A percentile compares a stretch with the other conserved stretches of the same genome.
These are phyloP conservation scores for Macrophya annulata DNA, from an alignment of 2,888 invertebrate genomes.

Conservation along the genomic window DNA sequence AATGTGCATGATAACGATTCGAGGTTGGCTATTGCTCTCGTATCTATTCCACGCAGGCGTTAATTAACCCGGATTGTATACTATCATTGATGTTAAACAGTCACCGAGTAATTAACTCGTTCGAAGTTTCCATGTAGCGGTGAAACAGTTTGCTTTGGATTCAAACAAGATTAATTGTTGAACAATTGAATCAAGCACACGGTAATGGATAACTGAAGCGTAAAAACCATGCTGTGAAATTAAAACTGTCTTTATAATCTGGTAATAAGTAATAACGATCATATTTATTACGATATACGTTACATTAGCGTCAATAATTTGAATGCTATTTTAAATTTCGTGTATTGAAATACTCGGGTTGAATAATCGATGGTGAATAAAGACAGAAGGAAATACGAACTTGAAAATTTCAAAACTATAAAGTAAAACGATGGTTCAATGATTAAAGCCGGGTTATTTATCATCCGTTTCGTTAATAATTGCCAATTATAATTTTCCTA, in stretches of 20 bases:
- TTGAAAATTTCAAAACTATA: neutral
- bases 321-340: neutral
- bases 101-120: conserved; percentile 19
- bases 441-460: neutral
- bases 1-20: conserved; percentile 43
- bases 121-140: conserved; percentile 24
- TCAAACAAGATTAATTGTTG: neutral
- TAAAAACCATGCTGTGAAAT: neutral
- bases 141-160: neutral
- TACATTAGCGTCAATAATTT: neutral
- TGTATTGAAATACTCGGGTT: too few species aligned
- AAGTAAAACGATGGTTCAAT: neutral
- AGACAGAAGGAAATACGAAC: neutral
- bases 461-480: neutral
- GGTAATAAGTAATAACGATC: neutral
- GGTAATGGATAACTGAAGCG: neutral
- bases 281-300: neutral
- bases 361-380: neutral
- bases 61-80: conserved; percentile 39
- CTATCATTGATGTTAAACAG: conserved; percentile 31
- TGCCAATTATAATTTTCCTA: neutral
- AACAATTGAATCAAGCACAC: neutral
- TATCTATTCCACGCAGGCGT: conserved; percentile 45
- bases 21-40: conserved; percentile 22
- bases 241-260: neutral